Evolutionary conservation across 2,113 vertebrate species (phyloP), one percentile per base, ranked within the genome.

Genomic region (Otis tarda): DNA sequence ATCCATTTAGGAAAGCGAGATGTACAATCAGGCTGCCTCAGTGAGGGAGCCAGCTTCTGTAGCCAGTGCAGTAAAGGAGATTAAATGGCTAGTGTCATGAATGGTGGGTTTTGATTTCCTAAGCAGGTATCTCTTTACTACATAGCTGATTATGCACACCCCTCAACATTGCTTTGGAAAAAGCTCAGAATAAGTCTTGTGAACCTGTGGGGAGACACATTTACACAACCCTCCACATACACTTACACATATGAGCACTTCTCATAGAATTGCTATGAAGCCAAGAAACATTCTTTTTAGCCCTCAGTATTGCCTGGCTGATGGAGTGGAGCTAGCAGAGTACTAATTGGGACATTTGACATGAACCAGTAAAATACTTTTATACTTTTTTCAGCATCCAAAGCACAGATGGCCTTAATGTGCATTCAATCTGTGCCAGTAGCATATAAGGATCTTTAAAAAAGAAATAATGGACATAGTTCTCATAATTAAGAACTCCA

Each of bases 281-380:
- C 75, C 76, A 77, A 69, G 50, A 41, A 61, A 50, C 24, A 24
- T 64, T 88, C 20, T 77, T 86, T 55, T 88, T 85, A 80, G 45
- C 28, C 22, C 75, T 95, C 41, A 21, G 8, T 65, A 45, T 75
- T 78, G 64, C 68, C 68, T 83, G n/a, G 23, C 67, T 80, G 75
- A 43, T 74, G 52, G 53, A 80, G 39, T 86, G 24, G 60, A 83
- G 55, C 68, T 67, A 94, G 83, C 30, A 56, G 76, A 88, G 59
- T 79, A 75, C 75, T 90, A 90, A 92, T 64, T 86, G 90, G 65
- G 86, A 93, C 35, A 56, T 90, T 92, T 93, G 68, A 93, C 75
- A 67, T 21, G 21, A 94, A 93, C 55, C 1, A 1, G 55, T 67
- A 52, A 90, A 89, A 83, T 78, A 24, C 21, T 27, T 65, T 93